phyloP scores from a whole-genome alignment of 2,113 vertebrate genomes.

The Quiscalus mexicanus region DNA sequence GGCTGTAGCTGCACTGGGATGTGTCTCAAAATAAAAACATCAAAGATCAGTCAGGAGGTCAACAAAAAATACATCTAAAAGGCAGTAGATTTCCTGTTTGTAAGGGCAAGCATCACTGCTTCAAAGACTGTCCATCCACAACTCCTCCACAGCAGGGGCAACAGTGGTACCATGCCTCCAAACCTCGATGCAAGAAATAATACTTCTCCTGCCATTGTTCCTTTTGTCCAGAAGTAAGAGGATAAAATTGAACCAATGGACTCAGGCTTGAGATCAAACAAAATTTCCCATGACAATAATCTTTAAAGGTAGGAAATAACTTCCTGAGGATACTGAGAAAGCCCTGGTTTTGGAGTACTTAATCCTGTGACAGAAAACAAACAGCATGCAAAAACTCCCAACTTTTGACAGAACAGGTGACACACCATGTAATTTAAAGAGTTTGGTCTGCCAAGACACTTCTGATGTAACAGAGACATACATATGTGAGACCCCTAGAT shows the following conservation, averaged over 20 bases:
- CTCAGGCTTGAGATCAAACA: not conserved
- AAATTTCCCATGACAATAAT: not conserved
- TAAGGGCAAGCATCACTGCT: not conserved
- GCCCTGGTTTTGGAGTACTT: not conserved
- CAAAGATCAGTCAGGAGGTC: not conserved
- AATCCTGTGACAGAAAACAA: not conserved
- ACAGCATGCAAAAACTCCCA: not conserved
- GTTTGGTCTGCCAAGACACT: not conserved
- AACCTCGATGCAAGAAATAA: not conserved
- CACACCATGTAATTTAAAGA: not conserved
- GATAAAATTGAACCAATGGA: not conserved
- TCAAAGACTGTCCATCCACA: not conserved
- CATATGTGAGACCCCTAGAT: not conserved
- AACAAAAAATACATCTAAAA: not conserved
- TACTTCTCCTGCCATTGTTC: not conserved
- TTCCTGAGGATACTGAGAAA: not conserved
- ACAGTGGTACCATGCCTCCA: not conserved
- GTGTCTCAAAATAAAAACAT: not conserved
- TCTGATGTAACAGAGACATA: not conserved
- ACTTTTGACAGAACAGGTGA: not conserved
- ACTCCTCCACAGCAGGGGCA: not conserved
- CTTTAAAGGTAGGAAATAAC: constrained; percentile 6
- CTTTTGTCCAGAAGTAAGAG: not conserved
- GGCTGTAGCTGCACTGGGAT: not conserved
- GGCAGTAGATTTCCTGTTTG: not conserved